Conservation (phyloP, 2,888 invertebrate genomes). For the Oligia latruncula region DNA sequence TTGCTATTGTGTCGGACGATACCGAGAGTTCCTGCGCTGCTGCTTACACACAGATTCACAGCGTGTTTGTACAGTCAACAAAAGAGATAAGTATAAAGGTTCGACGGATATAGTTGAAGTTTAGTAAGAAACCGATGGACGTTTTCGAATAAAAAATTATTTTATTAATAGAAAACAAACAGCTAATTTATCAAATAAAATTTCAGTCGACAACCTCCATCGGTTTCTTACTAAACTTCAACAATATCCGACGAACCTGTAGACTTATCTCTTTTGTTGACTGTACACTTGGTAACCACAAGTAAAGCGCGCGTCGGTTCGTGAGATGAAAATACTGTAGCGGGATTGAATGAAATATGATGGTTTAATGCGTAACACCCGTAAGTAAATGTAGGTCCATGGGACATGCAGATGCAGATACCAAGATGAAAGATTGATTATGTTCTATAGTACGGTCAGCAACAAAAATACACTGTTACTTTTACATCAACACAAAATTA, state of each 20-base stretch:
- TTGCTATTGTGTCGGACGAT: background rate
- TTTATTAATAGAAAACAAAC: too few relatives aligned
- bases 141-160: too few relatives aligned
- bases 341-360: conserved; percentile 10
- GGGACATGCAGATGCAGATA: background rate
- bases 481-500: background rate
- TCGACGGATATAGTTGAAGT: too few relatives aligned
- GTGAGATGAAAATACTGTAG: background rate
- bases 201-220: too few relatives aligned
- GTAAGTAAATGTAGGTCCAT: background rate
- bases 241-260: too few relatives aligned
- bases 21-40: too few relatives aligned
- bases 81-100: too few relatives aligned
- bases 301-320: background rate
- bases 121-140: too few relatives aligned
- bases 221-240: too few relatives aligned
- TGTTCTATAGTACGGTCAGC: background rate
- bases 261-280: too few relatives aligned
- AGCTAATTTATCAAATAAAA: too few relatives aligned
- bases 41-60: too few relatives aligned
- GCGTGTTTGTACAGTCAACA: background rate
- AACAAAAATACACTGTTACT: background rate
- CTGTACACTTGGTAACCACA: background rate
- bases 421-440: background rate
- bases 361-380: background rate